These are phyloP conservation scores for Hucho hucho DNA, from an alignment of 2,113 vertebrate species.

Conservation along the genomic window DNA sequence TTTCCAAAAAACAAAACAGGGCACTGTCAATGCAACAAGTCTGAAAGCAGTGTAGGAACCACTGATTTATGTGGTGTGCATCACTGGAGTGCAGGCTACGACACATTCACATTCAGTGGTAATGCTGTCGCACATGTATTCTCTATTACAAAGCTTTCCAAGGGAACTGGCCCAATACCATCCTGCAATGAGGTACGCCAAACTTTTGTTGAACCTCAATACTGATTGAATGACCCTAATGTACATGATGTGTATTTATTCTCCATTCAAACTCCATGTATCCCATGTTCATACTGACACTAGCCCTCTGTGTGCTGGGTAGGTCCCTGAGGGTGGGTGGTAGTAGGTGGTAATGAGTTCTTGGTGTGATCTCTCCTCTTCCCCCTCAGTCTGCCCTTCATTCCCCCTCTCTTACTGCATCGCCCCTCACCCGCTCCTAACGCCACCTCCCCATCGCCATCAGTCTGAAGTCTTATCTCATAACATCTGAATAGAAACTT, in stretches of 20 bases:
- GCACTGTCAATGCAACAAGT: no score
- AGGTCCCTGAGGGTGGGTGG: conserved; percentile 19
- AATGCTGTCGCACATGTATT: conserved; percentile 63
- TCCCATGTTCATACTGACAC: conserved; percentile 44
- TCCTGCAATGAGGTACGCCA: conserved; percentile 71
- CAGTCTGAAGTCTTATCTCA: conserved; percentile 15
- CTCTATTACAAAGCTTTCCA: conserved; percentile 75
- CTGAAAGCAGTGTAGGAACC: no score
- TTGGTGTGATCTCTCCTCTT: conserved; percentile 25
- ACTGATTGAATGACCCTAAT: conserved; percentile 34
- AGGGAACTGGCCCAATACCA: conserved; percentile 71
- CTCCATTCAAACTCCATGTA: conserved; percentile 45
- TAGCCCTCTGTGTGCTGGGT: conserved; percentile 25
- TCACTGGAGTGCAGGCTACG: neutral
- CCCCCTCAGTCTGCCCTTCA: conserved; percentile 3
- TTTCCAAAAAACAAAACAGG: no score
- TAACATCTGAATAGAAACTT: conserved; percentile 34
- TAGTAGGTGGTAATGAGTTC: conserved; percentile 32
- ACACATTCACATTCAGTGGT: conserved; percentile 41
- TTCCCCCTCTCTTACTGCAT: conserved; percentile 30
- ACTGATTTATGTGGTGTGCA: neutral
- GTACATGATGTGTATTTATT: conserved; percentile 44
- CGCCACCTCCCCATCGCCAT: conserved; percentile 13
- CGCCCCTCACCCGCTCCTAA: conserved; percentile 14
- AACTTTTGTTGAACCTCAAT: conserved; percentile 47